Conservation (phyloP, 2,113 vertebrate species). For the Tenrec ecaudatus region DNA sequence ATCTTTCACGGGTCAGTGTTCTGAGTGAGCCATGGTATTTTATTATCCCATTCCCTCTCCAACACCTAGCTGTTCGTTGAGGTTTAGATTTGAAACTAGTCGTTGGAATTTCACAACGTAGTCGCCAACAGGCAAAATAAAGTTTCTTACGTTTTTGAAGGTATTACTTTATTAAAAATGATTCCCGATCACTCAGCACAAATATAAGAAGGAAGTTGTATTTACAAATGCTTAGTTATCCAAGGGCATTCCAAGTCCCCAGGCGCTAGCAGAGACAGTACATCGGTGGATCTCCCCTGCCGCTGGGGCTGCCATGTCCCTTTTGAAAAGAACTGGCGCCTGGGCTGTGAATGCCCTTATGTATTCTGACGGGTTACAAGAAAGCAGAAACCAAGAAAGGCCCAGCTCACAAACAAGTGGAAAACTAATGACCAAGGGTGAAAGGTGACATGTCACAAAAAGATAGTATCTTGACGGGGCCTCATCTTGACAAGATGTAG, state of each 20-base stretch:
- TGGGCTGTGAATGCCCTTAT: constrained; percentile 21
- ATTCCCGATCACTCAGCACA: constrained; percentile 49
- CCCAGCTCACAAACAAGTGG: neutral
- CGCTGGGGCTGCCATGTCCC: neutral
- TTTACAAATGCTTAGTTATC: neutral
- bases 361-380: constrained; percentile 10
- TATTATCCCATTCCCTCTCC: constrained; percentile 58
- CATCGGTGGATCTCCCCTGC: neutral
- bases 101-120: constrained; percentile 50
- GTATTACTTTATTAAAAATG: constrained; percentile 51
- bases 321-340: neutral
- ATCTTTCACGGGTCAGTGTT: constrained; percentile 33
- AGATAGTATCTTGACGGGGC: neutral
- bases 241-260: neutral
- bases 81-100: constrained; percentile 57
- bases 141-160: constrained; percentile 34
- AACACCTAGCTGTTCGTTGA: constrained; percentile 54
- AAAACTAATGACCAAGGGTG: neutral
- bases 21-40: constrained; percentile 62
- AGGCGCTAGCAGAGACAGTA: fast-evolving
- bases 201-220: constrained; percentile 38
- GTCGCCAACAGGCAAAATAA: constrained; percentile 57
- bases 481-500: constrained; percentile 34
- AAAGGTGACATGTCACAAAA: neutral
- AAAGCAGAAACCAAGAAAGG: neutral